Base-by-base conservation (phyloP, 2,888 invertebrate species). In the Andricus quercusramuli region DNA sequence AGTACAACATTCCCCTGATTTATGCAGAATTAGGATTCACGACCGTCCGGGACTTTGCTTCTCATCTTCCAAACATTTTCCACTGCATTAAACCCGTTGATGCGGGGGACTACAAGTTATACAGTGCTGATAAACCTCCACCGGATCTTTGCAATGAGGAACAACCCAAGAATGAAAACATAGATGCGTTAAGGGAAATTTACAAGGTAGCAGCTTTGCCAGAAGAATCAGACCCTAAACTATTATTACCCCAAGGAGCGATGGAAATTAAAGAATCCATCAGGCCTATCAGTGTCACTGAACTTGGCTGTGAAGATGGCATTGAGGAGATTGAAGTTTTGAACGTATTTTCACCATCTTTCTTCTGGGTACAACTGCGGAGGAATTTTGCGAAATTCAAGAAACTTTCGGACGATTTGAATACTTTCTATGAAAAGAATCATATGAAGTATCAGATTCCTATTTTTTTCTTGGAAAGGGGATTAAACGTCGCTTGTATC, bases 311-410 rank as follows among this genome's bases (percentile, higher is more conserved):
- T 0, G 74, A 82, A 17, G 25, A 47, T 1, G 85, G 85, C 3
- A 86, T 79, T 25, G 56, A 88, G 47, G 88, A 90, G 80, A 88
- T 91, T 37, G 51, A 84, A 29, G 82, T 92, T 41, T 87, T 86
- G 13, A 92, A 92, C 80, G 83, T 90, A 20, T 91, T 90, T 59
- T 89, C 89, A 3, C 92, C 92, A 3, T 88, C 90, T 0, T 91
- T 92, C 56, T 92, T 92, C 76, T 92, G 92, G 92, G 83, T 92
- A 79, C 89, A 88, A 5, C 83, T 90, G 20, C 80, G 87, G 1
- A 85, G 87, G 68, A 87, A 87, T 4, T 77, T 79, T 20, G 79
- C 70, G 0, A 78, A 65, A 32, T 87, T 92, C 41, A 79, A 84
- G 1, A 44, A 20, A 22, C 80, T 92, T 29, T 91, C 91, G 91